A percentile compares a stretch with the other conserved stretches of the same genome.
These are phyloP conservation scores for Oreochromis tanganicae DNA, from an alignment of 2,113 vertebrate species.

Conservation along the genomic window DNA sequence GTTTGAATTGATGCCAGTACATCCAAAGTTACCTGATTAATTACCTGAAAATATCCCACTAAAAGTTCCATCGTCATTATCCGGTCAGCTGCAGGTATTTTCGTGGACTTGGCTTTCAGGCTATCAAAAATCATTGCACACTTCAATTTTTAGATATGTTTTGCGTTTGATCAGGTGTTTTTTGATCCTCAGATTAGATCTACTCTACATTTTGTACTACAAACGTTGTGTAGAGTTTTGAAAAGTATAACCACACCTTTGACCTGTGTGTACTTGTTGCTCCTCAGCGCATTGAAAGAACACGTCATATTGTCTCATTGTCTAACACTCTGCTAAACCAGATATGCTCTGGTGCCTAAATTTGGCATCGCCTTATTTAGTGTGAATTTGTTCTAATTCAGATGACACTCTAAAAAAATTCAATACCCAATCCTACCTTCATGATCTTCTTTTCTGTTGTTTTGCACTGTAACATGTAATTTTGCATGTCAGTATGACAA, in stretches of 20 bases:
- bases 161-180: too few species aligned
- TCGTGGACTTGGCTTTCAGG: neutral
- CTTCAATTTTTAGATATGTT: neutral
- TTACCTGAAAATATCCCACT: neutral
- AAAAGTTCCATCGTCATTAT: fast-evolving
- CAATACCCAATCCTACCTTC: neutral
- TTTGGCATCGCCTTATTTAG: neutral
- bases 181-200: neutral
- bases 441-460: neutral
- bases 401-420: neutral
- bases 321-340: neutral
- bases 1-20: neutral
- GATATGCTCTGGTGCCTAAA: neutral
- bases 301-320: neutral
- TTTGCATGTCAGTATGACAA: neutral
- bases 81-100: neutral
- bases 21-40: neutral
- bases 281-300: neutral
- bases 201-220: neutral
- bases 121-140: neutral
- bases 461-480: neutral
- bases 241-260: neutral
- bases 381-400: neutral
- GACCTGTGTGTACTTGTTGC: neutral
- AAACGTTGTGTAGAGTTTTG: neutral